Conservation (phyloP, 2,888 invertebrate genomes). For the Ecliptopera silaceata region DNA sequence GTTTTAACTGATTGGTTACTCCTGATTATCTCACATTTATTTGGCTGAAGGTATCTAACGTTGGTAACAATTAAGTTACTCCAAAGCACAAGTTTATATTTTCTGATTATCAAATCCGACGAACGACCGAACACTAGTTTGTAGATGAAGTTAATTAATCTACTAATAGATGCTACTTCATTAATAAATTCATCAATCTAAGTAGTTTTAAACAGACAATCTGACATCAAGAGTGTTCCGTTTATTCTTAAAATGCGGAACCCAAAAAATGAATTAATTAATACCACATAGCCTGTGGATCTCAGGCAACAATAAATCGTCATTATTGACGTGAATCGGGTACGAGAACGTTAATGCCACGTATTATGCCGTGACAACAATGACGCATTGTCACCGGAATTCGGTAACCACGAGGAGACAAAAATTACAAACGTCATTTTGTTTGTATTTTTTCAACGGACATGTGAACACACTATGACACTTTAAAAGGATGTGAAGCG, state of each 20-base stretch:
- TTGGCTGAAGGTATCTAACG: too few species aligned
- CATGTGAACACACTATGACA: conserved; percentile 49
- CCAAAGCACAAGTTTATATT: too few species aligned
- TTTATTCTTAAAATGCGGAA: neutral
- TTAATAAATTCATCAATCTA: too few species aligned
- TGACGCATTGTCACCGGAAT: conserved; percentile 75
- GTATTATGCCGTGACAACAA: conserved; percentile 77
- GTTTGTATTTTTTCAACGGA: conserved; percentile 56
- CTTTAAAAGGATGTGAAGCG: conserved; percentile 49
- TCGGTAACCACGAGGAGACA: conserved; percentile 60
- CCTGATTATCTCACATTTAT: too few species aligned
- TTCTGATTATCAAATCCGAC: too few species aligned
- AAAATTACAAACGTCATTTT: conserved; percentile 62
- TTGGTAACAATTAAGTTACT: too few species aligned
- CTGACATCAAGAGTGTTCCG: neutral
- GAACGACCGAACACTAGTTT: too few species aligned
- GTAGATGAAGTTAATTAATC: too few species aligned
- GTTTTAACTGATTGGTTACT: too few species aligned
- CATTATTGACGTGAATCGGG: conserved; percentile 78
- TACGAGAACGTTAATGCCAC: conserved; percentile 78
- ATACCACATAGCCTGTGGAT: conserved; percentile 58
- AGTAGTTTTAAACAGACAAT: neutral
- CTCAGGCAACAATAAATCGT: conserved; percentile 76
- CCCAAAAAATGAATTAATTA: conserved; percentile 51
- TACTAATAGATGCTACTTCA: too few species aligned